These are phyloP conservation scores for Pemphredon lugubris DNA, from an alignment of 2,888 invertebrate genomes.

Conservation along the genomic window DNA sequence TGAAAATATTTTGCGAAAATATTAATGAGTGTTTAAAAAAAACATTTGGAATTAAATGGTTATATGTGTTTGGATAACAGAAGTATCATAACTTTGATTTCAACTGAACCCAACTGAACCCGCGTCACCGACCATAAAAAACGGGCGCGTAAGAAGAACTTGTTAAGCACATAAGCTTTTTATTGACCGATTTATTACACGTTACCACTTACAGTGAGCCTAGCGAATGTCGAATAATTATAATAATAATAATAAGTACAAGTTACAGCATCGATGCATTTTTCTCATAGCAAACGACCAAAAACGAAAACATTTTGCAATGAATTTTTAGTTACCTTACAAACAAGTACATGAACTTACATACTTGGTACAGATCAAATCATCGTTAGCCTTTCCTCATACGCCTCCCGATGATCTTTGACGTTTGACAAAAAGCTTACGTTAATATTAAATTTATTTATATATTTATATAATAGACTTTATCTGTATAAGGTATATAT, in stretches of 20 bases:
- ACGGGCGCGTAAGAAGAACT: constrained; percentile 17
- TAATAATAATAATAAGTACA: constrained; percentile 73
- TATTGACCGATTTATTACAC: constrained; percentile 81
- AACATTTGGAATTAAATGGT: no score
- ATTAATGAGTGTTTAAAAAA: no score
- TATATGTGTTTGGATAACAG: no score
- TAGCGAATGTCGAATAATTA: constrained; percentile 76
- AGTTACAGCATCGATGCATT: constrained; percentile 77
- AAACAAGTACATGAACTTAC: constrained; percentile 78
- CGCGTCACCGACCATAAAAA: no score
- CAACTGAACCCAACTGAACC: background rate
- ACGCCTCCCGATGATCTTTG: constrained; percentile 48
- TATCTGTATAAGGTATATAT: constrained; percentile 61
- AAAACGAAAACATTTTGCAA: constrained; percentile 71
- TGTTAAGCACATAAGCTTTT: constrained; percentile 78
- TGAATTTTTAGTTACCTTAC: constrained; percentile 71
- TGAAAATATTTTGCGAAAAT: background rate
- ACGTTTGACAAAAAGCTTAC: constrained; percentile 69
- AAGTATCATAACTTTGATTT: background rate
- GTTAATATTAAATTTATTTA: constrained; percentile 71
- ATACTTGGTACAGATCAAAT: constrained; percentile 68
- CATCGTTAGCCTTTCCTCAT: constrained; percentile 41
- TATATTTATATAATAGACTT: constrained; percentile 72
- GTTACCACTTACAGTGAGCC: constrained; percentile 80
- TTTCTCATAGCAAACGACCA: constrained; percentile 67